Evolutionary conservation across 2,888 invertebrate species (phyloP).

Genomic region (Tenthredo mesomela): DNA sequence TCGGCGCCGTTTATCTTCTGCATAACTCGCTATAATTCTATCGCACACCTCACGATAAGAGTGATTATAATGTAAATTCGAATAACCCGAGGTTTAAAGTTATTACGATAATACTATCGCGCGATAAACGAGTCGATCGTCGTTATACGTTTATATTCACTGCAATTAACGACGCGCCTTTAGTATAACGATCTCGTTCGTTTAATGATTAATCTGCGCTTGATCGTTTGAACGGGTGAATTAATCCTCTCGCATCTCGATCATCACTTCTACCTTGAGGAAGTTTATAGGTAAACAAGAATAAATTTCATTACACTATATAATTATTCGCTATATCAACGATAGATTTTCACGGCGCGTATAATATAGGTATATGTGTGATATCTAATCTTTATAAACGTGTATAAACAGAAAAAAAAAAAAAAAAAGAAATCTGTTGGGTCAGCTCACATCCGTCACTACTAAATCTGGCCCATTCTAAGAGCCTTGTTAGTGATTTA

Average conservation of each 20-base stretch:
- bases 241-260: not conserved
- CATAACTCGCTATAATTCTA: constrained; percentile 50
- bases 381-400: not conserved
- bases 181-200: constrained; percentile 45
- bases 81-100: constrained; percentile 26
- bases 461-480: constrained; percentile 29
- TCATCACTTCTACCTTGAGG: not conserved
- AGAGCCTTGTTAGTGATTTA: constrained; percentile 55
- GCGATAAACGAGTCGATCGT: constrained; percentile 38
- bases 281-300: not conserved
- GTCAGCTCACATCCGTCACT: constrained; percentile 32
- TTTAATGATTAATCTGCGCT: constrained; percentile 39
- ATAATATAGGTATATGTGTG: too few relatives aligned
- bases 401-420: not conserved
- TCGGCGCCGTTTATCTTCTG: constrained; percentile 41
- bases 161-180: constrained; percentile 19
- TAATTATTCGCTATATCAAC: not conserved
- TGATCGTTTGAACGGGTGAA: constrained; percentile 14
- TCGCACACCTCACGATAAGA: constrained; percentile 46
- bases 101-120: constrained; percentile 46
- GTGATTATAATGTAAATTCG: constrained; percentile 50
- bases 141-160: constrained; percentile 21
- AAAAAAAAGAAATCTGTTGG: not conserved
- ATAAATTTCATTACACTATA: not conserved
- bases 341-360: not conserved